phyloP scores from a whole-genome alignment of 2,888 invertebrate genomes.

The Teleogryllus oceanicus region DNA sequence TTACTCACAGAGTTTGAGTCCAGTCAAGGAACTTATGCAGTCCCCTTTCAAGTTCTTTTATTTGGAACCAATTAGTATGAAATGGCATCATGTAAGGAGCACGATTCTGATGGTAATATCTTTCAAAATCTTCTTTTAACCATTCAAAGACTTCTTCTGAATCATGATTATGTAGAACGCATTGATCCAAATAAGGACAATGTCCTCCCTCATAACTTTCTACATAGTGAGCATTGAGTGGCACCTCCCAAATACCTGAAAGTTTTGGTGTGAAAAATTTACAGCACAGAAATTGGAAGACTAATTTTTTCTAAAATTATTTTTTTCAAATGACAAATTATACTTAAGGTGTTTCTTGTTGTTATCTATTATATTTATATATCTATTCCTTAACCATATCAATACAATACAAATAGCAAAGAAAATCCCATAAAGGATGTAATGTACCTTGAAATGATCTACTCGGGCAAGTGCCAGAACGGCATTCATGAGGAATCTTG shows the following conservation, averaged over 20 bases:
- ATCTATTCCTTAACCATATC: not conserved
- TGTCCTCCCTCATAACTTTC: conserved; percentile 87
- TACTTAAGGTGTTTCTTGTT: not conserved
- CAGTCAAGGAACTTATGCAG: conserved; percentile 82
- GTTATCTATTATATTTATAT: conserved; percentile 19
- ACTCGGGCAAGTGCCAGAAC: conserved; percentile 86
- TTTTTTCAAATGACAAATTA: not conserved
- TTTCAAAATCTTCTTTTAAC: conserved; percentile 83
- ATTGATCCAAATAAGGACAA: conserved; percentile 88
- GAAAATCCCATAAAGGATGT: not conserved
- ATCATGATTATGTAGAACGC: conserved; percentile 85
- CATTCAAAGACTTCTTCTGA: conserved; percentile 72
- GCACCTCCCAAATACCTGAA: conserved; percentile 85
- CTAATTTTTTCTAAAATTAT: not conserved
- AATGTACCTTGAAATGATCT: conserved; percentile 76
- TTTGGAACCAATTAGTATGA: conserved; percentile 96
- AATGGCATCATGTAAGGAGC: conserved; percentile 94
- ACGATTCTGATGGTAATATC: conserved; percentile 80
- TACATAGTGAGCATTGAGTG: conserved; percentile 83
- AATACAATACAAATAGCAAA: not conserved
- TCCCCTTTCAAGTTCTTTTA: conserved; percentile 75
- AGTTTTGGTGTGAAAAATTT: no score
- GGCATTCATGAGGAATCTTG: conserved; percentile 89
- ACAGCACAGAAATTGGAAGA: not conserved
- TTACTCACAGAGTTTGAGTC: conserved; percentile 66